Evolutionary conservation across 2,113 vertebrate genomes (phyloP), one percentile per base, ranked within the genome.

Genomic region (Aphelocoma coerulescens): DNA sequence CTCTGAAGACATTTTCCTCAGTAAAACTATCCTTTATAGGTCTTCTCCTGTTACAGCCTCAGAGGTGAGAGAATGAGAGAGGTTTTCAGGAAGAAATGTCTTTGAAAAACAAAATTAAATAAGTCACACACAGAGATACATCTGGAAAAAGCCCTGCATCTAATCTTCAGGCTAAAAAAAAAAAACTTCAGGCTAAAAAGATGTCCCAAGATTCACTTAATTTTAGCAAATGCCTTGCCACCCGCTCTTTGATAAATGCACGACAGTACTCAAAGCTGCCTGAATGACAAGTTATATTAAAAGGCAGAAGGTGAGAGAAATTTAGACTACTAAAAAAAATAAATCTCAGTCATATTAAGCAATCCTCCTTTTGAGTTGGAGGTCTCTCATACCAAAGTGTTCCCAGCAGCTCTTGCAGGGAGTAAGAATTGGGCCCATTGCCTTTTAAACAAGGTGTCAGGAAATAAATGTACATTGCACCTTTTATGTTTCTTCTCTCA

Each of bases 401-500:
- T 73, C 58, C 52, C 59, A 55, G 52, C 16, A 91, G 32, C 10
- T 80, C 57, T 88, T 67, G 6, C 5, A 82, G 33, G 9, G 28
- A 87, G 28, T 69, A 74, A 74, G 72, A 90, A 88, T 89, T 2
- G 2, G 37, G 62, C n/a, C 37, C 11, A 1, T 30, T 80, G 33
- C 43, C 35, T 84, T 88, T 91, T 81, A 96, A 91, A 89, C 62
- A 91, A 76, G 20, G 58, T 78, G 58, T 78, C 85, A 72, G 66
- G 48, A 96, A 92, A 78, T 72, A 89, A 91, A 83, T 39, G 58
- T 41, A 35, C 13, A 2, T 37, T 77, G 58, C 26, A 87, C 49
- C 21, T 84, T 89, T 79, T 82, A 67, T 22, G 9, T 92, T 93
- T 93, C 71, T 96, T 74, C n/a, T 92, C 41, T 92, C 71, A 58